Conservation (phyloP, 2,797 vertebrate species). For the Aldrovandia affinis region DNA sequence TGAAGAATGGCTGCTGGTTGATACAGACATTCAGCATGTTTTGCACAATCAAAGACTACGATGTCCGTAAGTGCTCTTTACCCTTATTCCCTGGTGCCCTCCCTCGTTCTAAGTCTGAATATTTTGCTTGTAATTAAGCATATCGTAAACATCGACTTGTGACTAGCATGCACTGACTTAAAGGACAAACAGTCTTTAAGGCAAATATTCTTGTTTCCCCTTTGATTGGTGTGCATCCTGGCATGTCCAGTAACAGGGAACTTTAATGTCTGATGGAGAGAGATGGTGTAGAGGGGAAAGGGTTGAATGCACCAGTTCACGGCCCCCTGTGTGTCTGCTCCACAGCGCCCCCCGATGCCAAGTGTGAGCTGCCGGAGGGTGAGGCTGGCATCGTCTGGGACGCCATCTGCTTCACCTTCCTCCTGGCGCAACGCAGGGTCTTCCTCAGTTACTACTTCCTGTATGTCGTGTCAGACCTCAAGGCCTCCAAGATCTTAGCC, state of each 20-base stretch:
- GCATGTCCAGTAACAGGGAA: too few relatives aligned
- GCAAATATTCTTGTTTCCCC: too few relatives aligned
- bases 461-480: conserved; percentile 77
- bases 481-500: conserved; percentile 73
- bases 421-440: conserved; percentile 72
- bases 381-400: conserved; percentile 81
- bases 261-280: too few relatives aligned
- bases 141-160: too few relatives aligned
- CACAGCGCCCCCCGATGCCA: conserved; percentile 64
- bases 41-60: conserved; percentile 76
- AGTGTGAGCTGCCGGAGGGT: conserved; percentile 73
- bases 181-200: too few relatives aligned
- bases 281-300: too few relatives aligned
- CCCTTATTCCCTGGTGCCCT: too few relatives aligned
- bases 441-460: conserved; percentile 83
- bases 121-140: too few relatives aligned
- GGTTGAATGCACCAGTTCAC: background rate
- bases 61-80: conserved; percentile 65
- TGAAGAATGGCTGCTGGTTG: conserved; percentile 75
- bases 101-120: too few relatives aligned
- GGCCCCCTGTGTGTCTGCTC: conserved; percentile 20
- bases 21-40: conserved; percentile 78
- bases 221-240: too few relatives aligned
- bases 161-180: too few relatives aligned
- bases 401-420: conserved; percentile 74